A percentile compares a stretch with the other conserved stretches of the same genome.
phyloP scores from a whole-genome alignment of 2,888 invertebrate species.

The Thecocarcelia acutangulata region DNA sequence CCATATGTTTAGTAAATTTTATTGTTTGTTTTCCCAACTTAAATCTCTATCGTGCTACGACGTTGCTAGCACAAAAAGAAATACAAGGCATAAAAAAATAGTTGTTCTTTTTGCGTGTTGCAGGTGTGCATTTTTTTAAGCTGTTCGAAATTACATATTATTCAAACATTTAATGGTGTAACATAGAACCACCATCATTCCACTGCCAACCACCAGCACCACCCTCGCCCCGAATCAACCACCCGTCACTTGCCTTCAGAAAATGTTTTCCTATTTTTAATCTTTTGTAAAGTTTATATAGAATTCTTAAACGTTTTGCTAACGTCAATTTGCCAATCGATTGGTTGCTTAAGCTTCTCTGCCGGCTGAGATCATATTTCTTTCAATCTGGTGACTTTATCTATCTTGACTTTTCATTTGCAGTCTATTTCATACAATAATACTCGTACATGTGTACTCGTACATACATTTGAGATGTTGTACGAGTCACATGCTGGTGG shows the following conservation, averaged over 20 bases:
- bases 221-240: background rate
- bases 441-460: too few species aligned
- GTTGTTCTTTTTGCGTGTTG: conserved; percentile 60
- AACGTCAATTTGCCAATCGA: conserved; percentile 64
- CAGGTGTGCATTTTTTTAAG: conserved; percentile 63
- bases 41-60: conserved; percentile 39
- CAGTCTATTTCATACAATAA: conserved; percentile 32
- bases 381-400: conserved; percentile 55
- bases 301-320: conserved; percentile 63
- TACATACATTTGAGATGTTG: too few species aligned
- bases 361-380: conserved; percentile 62
- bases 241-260: background rate
- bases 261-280: conserved; percentile 27
- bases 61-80: conserved; percentile 9
- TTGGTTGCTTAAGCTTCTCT: conserved; percentile 50
- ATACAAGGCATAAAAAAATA: conserved; percentile 37
- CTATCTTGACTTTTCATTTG: conserved; percentile 38
- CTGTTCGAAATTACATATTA: conserved; percentile 41
- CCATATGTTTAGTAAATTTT: conserved; percentile 48
- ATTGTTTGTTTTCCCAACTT: conserved; percentile 38
- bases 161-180: conserved; percentile 42
- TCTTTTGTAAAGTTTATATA: conserved; percentile 9
- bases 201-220: conserved; percentile 27
- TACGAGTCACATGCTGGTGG: conserved; percentile 52
- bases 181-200: conserved; percentile 33